Base-by-base conservation (phyloP, 2,888 invertebrate species). In the Amblyjoppa fuscipennis region DNA sequence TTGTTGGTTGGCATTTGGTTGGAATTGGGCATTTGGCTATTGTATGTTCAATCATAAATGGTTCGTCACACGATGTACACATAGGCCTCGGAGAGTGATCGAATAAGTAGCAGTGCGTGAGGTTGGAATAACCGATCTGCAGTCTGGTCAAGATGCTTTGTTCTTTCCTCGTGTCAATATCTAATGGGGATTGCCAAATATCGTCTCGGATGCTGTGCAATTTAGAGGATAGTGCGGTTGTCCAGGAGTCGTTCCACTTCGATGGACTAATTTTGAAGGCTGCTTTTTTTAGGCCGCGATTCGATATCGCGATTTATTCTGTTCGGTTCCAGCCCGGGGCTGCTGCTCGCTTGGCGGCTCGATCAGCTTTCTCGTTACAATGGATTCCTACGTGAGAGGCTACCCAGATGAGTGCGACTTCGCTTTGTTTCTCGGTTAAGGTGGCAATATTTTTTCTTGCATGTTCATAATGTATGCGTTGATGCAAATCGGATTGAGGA, bases 341-440 rank as follows among this genome's bases (percentile, higher is more conserved):
- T n/a, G 51, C 51, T n/a, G 16, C 51, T 51, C n/a, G 4, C n/a
- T 51, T 51, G 51, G 51, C 51, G 13, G 51, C 16, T n/a, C 4
- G n/a, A n/a, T 51, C 51, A 5, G 51, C 51, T 51, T 51, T 51
- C 5, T 51, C 51, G 51, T 51, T 51, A 4, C 51, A n/a, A n/a
- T n/a, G 51, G n/a, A 51, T 51, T 66, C 38, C n/a, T 66, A 13
- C 31, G 2, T 66, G 16, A 3, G 64, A 66, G n/a, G 38, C 38
- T 31, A 66, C 38, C 64, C 64, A 66, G 38, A 34, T 34, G 38
- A 66, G 34, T 7, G 31, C 64, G 13, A 64, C 64, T 31, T 64
- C 64, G 16, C 34, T 64, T 64, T 64, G 31, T 2, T 64, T 64
- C 4, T 34, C 64, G 13, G 16, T 6, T 34, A 64, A 38, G 16